Conservation (phyloP, 2,888 invertebrate species). For the Parnassius smintheus region DNA sequence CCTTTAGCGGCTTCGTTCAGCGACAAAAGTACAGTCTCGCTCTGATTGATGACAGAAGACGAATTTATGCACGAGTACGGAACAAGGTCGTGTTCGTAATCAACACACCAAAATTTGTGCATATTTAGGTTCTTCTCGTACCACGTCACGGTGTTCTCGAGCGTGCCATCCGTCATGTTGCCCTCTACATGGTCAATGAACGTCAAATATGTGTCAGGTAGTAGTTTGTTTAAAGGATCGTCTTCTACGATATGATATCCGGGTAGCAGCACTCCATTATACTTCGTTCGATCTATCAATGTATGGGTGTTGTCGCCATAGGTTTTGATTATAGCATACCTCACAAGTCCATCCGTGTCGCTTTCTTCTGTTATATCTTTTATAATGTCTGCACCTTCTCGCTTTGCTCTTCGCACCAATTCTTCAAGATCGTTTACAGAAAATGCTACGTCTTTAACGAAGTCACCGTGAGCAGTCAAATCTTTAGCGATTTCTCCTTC, state of each 20-base stretch:
- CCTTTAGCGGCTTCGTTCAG: constrained; percentile 71
- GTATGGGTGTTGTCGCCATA: constrained; percentile 99
- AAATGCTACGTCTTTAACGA: constrained; percentile 97
- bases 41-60: constrained; percentile 96
- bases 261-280: constrained; percentile 93
- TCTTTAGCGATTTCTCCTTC: constrained; percentile 85
- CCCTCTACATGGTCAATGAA: constrained; percentile 98
- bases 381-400: constrained; percentile 91
- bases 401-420: constrained; percentile 89
- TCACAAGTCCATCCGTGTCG: constrained; percentile 90
- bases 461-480: constrained; percentile 95
- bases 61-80: constrained; percentile 97
- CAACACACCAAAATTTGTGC: constrained; percentile 98
- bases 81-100: constrained; percentile 95
- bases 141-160: constrained; percentile 95
- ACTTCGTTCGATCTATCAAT: constrained; percentile 91
- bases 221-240: constrained; percentile 80
- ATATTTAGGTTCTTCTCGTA: constrained; percentile 82
- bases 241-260: constrained; percentile 83
- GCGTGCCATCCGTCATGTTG: constrained; percentile 95
- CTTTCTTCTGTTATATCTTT: constrained; percentile 91
- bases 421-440: constrained; percentile 93
- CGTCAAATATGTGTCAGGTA: constrained; percentile 86
- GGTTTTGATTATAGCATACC: constrained; percentile 94
- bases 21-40: constrained; percentile 93